These are phyloP conservation scores for Geotrupes spiniger DNA, from an alignment of 2,888 invertebrate genomes.

Conservation along the genomic window DNA sequence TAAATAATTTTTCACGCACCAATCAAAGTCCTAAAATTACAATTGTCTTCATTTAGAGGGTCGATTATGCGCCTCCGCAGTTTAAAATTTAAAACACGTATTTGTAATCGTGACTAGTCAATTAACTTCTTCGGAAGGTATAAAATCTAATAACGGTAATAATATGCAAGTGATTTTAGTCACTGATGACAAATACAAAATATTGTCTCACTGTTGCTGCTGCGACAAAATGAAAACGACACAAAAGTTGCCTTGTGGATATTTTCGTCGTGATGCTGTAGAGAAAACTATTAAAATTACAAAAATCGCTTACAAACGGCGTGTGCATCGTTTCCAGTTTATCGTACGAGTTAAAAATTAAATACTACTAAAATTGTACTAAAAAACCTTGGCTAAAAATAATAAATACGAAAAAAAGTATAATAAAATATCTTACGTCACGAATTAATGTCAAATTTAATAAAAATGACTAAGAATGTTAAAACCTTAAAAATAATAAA, in stretches of 20 bases:
- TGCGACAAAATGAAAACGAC: constrained; percentile 11
- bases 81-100: constrained; percentile 11
- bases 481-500: constrained; percentile 16
- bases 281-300: no score
- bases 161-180: constrained; percentile 17
- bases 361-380: constrained; percentile 21
- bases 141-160: constrained; percentile 17
- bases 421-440: constrained; percentile 1
- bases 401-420: constrained; percentile 11
- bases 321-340: constrained; percentile 11
- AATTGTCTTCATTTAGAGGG: constrained; percentile 9
- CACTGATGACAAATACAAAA: constrained; percentile 20
- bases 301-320: no score
- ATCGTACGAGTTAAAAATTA: constrained; percentile 7
- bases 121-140: constrained; percentile 17
- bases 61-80: constrained; percentile 5
- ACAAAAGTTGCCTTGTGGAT: constrained; percentile 7
- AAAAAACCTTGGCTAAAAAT: constrained; percentile 16
- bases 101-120: constrained; percentile 20
- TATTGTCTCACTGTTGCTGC: constrained; percentile 19
- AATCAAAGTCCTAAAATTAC: constrained; percentile 13
- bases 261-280: no score
- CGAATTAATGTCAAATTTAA: constrained; percentile 6
- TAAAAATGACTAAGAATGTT: constrained; percentile 14
- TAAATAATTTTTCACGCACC: constrained; percentile 17